Base-by-base conservation (phyloP, 1,140 invertebrate species). In the Thrips palmi region DNA sequence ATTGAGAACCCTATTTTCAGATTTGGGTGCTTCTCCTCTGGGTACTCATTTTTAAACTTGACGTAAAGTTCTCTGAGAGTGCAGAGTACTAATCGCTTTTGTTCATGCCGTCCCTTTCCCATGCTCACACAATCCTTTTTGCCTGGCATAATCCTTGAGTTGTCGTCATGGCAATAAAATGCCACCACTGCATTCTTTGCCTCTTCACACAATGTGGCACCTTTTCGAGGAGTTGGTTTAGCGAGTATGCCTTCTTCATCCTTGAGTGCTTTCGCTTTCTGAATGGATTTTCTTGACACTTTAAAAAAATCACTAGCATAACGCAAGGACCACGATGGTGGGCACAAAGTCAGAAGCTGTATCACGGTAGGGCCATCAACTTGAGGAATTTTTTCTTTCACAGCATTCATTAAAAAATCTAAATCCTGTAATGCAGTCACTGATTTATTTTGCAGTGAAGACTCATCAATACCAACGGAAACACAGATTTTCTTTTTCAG, bases 111-210 rank as follows among this genome's bases (percentile, higher is more conserved):
- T 33, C 45, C 17, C n/a, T 32, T 32, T 19, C 19, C 15, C 18
- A 42, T 22, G 22, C 40, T 36, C 29, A 47, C 25, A 33, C 22
- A 42, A 38, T 47, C 43, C 24, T 47, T 47, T 33, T 38, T 44
- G 2, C 40, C 42, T n/a, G 42, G 45, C 4, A 18, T 10, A 4
- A 39, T 11, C 5, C 29, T 3, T 10, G 28, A 24, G 28, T 39
- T 39, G 4, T 33, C 20, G 6, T 33, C 38, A 39, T 17, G 11
- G 14, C 14, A 8, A 30, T 38, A 38, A 33, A 39, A 39, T 20
- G 8, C 20, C 11, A 22, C 33, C 17, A 31, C 41, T 32, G 37
- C 31, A 27, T 32, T 22, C n/a, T 38, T 38, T 21, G 34, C 30
- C 17, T 29, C 29, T 25, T 3, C 17, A 42, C 19, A 11, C n/a